phyloP scores from a whole-genome alignment of 2,888 invertebrate species.

The Euphydryas editha region DNA sequence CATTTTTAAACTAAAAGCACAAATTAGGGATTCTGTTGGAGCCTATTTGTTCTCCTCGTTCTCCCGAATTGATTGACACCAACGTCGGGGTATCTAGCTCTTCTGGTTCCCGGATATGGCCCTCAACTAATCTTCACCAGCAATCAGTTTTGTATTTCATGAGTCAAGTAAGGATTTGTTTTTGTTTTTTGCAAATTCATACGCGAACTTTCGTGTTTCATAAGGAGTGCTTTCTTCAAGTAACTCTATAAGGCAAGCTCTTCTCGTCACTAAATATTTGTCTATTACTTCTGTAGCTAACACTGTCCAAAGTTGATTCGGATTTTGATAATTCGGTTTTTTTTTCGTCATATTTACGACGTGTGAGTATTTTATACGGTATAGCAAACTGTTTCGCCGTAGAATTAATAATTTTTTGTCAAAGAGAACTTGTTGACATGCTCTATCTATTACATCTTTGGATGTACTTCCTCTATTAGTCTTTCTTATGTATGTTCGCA shows the following conservation, averaged over 20 bases:
- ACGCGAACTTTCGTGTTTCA: not conserved
- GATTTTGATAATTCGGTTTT: not conserved
- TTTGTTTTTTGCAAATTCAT: not conserved
- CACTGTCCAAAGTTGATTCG: not conserved
- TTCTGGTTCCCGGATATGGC: too few relatives aligned
- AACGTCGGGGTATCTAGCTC: too few relatives aligned
- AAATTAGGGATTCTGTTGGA: too few relatives aligned
- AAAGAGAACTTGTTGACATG: not conserved
- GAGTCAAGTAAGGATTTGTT: not conserved
- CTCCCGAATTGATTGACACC: too few relatives aligned
- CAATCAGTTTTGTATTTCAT: not conserved
- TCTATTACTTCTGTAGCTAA: not conserved
- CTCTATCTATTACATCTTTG: not conserved
- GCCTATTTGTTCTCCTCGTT: too few relatives aligned
- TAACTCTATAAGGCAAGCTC: not conserved
- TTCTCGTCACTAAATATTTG: not conserved
- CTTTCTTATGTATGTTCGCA: not conserved
- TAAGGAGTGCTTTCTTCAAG: not conserved
- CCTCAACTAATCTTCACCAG: not conserved
- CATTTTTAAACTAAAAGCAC: too few relatives aligned
- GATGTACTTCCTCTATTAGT: not conserved
- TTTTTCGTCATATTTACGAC: not conserved
- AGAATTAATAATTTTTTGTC: not conserved
- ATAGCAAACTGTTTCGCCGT: not conserved
- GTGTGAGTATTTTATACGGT: not conserved